Conservation (phyloP, 2,797 vertebrate species). For the Merluccius polli region DNA sequence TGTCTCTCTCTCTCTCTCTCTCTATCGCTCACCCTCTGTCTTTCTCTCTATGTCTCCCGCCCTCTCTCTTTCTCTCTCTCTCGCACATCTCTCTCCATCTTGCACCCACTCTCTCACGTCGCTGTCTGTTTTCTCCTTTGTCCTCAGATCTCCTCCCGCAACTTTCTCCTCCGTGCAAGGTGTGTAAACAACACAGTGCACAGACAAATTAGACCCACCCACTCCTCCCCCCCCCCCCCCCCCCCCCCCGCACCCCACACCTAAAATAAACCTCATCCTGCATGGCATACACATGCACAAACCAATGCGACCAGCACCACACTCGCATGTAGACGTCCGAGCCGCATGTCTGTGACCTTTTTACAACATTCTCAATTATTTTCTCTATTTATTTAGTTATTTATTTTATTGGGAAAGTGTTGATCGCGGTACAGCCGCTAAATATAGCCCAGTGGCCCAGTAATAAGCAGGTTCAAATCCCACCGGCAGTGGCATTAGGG, state of each 20-base stretch:
- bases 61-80: background rate
- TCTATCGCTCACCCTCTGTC: background rate
- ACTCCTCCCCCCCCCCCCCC: slow-evolving; percentile 7
- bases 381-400: background rate
- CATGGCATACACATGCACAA: slow-evolving; percentile 1
- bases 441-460: slow-evolving; percentile 37
- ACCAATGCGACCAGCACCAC: background rate
- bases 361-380: background rate
- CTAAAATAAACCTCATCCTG: background rate
- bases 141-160: slow-evolving; percentile 14
- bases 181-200: slow-evolving; percentile 17
- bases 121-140: background rate
- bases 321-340: background rate
- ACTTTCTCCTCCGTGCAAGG: slow-evolving; percentile 24
- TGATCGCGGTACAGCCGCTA: slow-evolving; percentile 20
- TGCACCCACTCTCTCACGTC: background rate
- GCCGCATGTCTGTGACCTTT: background rate
- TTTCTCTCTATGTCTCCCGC: background rate
- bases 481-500: slow-evolving; percentile 38
- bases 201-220: slow-evolving; percentile 24
- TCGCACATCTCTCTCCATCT: background rate
- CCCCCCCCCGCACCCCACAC: background rate
- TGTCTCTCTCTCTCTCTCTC: slow-evolving; percentile 6
- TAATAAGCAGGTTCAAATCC: slow-evolving; percentile 44
- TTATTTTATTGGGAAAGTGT: background rate